These are phyloP conservation scores for Cylindroiulus punctatus DNA, from an alignment of 2,888 invertebrate genomes.

Conservation along the genomic window DNA sequence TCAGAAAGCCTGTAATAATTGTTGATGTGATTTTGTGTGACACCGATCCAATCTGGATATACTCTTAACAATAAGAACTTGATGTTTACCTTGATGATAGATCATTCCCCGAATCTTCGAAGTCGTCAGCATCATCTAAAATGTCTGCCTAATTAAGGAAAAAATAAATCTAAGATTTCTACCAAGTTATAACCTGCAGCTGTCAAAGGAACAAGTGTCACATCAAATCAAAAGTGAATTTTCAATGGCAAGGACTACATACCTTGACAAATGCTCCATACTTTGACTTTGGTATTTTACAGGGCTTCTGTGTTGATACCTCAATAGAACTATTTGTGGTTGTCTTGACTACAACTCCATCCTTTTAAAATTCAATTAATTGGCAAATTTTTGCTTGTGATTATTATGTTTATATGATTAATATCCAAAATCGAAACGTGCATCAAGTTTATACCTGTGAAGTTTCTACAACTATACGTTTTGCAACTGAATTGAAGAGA, in stretches of 20 bases:
- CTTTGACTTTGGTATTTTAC: neutral
- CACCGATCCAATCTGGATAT: neutral
- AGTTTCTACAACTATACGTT: constrained; percentile 20
- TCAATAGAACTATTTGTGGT: neutral
- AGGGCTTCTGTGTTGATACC: neutral
- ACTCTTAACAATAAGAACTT: neutral
- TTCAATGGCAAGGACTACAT: neutral
- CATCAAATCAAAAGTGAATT: neutral
- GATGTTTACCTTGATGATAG: neutral
- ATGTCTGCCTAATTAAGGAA: neutral
- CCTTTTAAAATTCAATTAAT: neutral
- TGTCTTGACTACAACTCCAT: constrained; percentile 36
- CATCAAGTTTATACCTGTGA: neutral
- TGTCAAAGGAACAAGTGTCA: neutral
- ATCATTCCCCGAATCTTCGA: neutral
- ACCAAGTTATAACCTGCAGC: too few species aligned
- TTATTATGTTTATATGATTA: neutral
- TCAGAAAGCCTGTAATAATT: neutral
- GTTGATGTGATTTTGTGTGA: neutral
- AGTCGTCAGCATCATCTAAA: neutral
- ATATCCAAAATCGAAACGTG: neutral
- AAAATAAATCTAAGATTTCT: neutral
- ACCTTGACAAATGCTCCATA: neutral
- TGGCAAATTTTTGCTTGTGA: neutral
- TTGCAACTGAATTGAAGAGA: constrained; percentile 14